Percentiles rank a stretch among this genome's conserved stretches.
Evolutionary conservation across 1,140 invertebrate genomes (phyloP).

Genomic region (Apis cerana): DNA sequence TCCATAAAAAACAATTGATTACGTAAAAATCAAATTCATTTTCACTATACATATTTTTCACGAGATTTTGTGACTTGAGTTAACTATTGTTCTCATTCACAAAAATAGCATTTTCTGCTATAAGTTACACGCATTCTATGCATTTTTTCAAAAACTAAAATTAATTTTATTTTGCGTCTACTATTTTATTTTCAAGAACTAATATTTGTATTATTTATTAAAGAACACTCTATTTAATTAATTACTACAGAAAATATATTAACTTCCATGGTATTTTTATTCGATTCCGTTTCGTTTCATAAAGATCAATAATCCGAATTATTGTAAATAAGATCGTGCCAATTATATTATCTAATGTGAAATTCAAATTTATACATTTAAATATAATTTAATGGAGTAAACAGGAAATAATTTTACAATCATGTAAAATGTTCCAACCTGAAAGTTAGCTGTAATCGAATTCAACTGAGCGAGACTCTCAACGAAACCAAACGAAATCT

Average conservation of each 20-base stretch:
- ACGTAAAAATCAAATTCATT: neutral
- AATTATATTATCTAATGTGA: neutral
- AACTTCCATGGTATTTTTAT: slow-evolving; percentile 14
- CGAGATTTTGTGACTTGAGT: neutral
- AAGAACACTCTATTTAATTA: slow-evolving; percentile 1
- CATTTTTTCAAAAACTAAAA: neutral
- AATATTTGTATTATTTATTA: neutral
- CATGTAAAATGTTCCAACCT: slow-evolving; percentile 15
- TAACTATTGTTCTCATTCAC: no score
- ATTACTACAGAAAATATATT: slow-evolving; percentile 44
- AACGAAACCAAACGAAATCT: slow-evolving; percentile 25
- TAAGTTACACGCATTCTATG: neutral
- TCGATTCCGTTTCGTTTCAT: slow-evolving; percentile 3
- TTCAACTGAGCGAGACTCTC: slow-evolving; percentile 21
- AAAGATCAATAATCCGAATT: neutral
- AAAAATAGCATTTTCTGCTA: slow-evolving; percentile 1
- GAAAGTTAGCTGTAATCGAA: slow-evolving; percentile 18
- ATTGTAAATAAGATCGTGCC: neutral
- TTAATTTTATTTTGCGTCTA: neutral
- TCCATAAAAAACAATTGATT: neutral
- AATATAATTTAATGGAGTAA: neutral
- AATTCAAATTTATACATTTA: neutral
- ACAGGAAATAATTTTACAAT: slow-evolving; percentile 22
- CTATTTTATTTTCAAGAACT: neutral
- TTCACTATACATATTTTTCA: neutral